A percentile compares a stretch with the other conserved stretches of the same genome.
Evolutionary conservation across 2,888 invertebrate species (phyloP).

Genomic region (Chymomyza caudatula): DNA sequence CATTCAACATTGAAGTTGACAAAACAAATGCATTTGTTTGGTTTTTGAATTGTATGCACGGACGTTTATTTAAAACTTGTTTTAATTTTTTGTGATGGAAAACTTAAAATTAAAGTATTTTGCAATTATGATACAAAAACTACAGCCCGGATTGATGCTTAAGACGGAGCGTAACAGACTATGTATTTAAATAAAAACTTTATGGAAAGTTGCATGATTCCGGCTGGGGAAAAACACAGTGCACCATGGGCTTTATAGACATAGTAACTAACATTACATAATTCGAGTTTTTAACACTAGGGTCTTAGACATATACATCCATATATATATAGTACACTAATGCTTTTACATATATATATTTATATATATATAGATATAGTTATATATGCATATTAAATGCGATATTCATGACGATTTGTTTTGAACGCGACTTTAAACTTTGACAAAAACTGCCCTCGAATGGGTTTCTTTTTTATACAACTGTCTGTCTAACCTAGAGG

Average conservation of each 20-base stretch:
- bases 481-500: constrained; percentile 29
- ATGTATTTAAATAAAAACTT: background rate
- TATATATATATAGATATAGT: constrained; percentile 19
- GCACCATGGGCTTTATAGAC: constrained; percentile 46
- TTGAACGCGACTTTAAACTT: constrained; percentile 29
- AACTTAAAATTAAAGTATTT: constrained; percentile 34
- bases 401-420: constrained; percentile 20
- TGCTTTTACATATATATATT: constrained; percentile 9
- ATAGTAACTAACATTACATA: constrained; percentile 56
- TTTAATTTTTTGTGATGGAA: constrained; percentile 19
- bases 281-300: constrained; percentile 59
- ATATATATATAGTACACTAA: constrained; percentile 34
- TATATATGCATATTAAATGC: constrained; percentile 23
- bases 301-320: constrained; percentile 56
- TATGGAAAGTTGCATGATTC: background rate
- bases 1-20: background rate
- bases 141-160: constrained; percentile 27
- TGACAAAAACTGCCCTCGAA: constrained; percentile 18
- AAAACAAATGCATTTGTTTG: constrained; percentile 46
- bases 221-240: constrained; percentile 18
- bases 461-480: constrained; percentile 5
- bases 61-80: constrained; percentile 66
- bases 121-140: constrained; percentile 2
- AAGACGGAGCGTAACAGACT: constrained; percentile 17
- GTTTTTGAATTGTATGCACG: constrained; percentile 61